Evolutionary conservation across 2,113 vertebrate genomes (phyloP).

Genomic region (Takifugu flavidus): DNA sequence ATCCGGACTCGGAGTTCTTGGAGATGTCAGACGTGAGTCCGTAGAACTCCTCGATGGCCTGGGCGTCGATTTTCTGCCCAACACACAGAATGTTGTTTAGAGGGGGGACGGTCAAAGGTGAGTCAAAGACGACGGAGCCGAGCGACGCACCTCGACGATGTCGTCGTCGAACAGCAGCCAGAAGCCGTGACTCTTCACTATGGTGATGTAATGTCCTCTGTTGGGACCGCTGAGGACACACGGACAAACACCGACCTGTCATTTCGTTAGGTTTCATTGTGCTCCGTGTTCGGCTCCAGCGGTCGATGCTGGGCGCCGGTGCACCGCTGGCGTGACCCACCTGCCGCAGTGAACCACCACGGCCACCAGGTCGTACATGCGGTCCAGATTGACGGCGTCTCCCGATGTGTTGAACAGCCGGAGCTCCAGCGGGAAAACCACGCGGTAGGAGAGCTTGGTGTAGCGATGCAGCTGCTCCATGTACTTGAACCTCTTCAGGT

Average conservation of each 20-base stretch:
- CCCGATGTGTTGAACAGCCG: conserved; percentile 95
- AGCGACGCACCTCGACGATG: conserved; percentile 91
- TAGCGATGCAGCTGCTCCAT: conserved; percentile 97
- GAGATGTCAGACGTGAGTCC: conserved; percentile 98
- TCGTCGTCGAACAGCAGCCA: conserved; percentile 97
- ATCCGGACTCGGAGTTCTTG: conserved; percentile 98
- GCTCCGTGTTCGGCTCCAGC: too few species aligned
- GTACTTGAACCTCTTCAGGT: conserved; percentile 96
- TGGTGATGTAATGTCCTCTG: conserved; percentile 95
- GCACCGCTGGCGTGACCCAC: conserved; percentile 55
- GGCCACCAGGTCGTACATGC: conserved; percentile 95
- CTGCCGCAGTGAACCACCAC: conserved; percentile 97
- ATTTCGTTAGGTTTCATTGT: too few species aligned
- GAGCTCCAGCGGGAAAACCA: conserved; percentile 92
- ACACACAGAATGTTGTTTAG: not conserved
- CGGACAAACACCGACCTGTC: conserved; percentile 36
- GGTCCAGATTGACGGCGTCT: conserved; percentile 90
- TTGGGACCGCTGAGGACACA: conserved; percentile 86
- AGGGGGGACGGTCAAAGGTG: not conserved
- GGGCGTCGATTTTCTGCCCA: conserved; percentile 94
- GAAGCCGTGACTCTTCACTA: conserved; percentile 98
- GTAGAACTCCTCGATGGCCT: conserved; percentile 98
- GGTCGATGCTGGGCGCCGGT: too few species aligned
- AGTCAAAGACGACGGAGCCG: conserved; percentile 6
- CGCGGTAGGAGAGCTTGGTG: conserved; percentile 93